These are phyloP conservation scores for Pseudococcus longispinus DNA, from an alignment of 2,888 invertebrate species.

Conservation along the genomic window DNA sequence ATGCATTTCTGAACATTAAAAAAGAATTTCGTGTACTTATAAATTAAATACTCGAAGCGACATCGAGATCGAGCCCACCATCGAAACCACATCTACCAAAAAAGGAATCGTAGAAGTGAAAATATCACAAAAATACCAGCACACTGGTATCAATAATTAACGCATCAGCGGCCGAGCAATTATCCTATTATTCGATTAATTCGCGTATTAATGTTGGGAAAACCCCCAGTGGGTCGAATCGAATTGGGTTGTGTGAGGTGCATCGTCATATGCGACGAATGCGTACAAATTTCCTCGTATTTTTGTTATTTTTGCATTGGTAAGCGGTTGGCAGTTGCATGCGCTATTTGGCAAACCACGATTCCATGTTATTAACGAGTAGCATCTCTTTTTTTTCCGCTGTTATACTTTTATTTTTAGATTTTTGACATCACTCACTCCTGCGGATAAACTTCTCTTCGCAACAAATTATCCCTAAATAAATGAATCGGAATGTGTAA, in stretches of 20 bases:
- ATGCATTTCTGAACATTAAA: background rate
- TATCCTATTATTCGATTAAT: background rate
- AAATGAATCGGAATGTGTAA: constrained; percentile 35
- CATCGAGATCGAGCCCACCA: background rate
- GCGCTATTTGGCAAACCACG: constrained; percentile 21
- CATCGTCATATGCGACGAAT: background rate
- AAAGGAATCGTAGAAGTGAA: background rate
- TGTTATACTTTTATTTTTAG: constrained; percentile 33
- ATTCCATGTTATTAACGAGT: constrained; percentile 32
- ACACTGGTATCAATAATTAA: background rate
- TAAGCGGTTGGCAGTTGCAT: constrained; percentile 20
- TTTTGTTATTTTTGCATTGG: constrained; percentile 34
- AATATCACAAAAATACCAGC: background rate
- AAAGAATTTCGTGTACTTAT: background rate
- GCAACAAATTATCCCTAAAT: constrained; percentile 39
- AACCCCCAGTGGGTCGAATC: background rate
- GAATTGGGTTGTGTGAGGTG: background rate
- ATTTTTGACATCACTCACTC: constrained; percentile 32
- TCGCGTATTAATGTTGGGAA: background rate
- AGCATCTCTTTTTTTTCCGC: constrained; percentile 14
- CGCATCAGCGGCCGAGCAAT: background rate
- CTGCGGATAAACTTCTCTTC: constrained; percentile 20
- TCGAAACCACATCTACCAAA: background rate
- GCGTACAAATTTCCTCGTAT: background rate
- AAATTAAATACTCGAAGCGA: background rate